Base-by-base conservation (phyloP, 1,140 invertebrate genomes). In the Oncopeltus fasciatus region DNA sequence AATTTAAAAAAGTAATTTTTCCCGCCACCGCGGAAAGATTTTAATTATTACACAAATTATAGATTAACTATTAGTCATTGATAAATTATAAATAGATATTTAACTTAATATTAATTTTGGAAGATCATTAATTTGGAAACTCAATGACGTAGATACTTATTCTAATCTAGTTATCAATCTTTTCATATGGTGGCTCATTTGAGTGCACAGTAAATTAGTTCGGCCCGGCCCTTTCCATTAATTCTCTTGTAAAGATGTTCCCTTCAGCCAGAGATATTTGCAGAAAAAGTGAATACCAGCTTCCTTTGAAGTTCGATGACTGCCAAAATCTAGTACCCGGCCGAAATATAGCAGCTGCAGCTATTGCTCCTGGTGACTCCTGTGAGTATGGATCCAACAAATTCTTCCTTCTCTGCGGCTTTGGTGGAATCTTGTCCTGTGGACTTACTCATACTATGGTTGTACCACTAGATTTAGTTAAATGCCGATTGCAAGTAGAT, bases 391-490 rank as follows among this genome's bases (percentile, higher is more conserved):
- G 84, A 14, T 83, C 81, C 12, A 69, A 71, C n/a, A 86, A 88
- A 72, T 91, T 81, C 70, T 91, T 85, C 73, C 77, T 78, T 16
- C 72, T 87, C 0, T 90, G 88, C 72, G 85, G 80, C 14, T 75
- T 86, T 67, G 89, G 88, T 56, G 89, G 89, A 61, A 78, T 88
- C 53, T 68, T 88, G 1, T 87, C 86, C 27, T 92, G 89, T 75
- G 89, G 89, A 64, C 69, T 84, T 44, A 83, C 87, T 3, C 78
- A 80, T 67, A 84, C 85, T 14, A 78, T 83, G 64, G 78, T 92
- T 44, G 86, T 87, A 0, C 89, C 87, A 3, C 75, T 88, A 51
- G 86, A 88, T 78, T 72, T 88, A 66, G 83, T 88, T 27, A 88
- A 88, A 74, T 89, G 87, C 72, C 74, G 86, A 65, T 82, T 88